These are phyloP conservation scores for Bovichtus variegatus DNA, from an alignment of 2,797 vertebrate species.

Conservation along the genomic window DNA sequence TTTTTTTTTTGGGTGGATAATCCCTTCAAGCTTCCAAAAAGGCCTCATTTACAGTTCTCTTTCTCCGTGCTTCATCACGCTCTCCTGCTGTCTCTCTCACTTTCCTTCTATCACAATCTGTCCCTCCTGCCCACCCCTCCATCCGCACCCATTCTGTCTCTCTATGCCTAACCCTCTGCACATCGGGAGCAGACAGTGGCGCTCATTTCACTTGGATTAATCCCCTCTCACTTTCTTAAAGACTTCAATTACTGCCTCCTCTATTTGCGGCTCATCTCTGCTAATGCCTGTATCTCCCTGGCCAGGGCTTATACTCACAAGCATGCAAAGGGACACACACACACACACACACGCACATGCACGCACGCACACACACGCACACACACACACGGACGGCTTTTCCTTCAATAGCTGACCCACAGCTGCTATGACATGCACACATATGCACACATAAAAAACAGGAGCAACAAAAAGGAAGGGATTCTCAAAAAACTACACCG, in stretches of 20 bases:
- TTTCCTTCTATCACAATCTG: constrained; percentile 54
- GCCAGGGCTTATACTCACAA: constrained; percentile 76
- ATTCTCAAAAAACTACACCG: constrained; percentile 46
- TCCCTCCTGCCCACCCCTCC: constrained; percentile 49
- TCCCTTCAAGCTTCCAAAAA: constrained; percentile 77
- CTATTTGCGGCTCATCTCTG: constrained; percentile 83
- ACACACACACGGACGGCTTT: constrained; percentile 38
- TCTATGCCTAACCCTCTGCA: constrained; percentile 55
- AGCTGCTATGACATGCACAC: constrained; percentile 18
- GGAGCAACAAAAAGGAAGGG: constrained; percentile 21
- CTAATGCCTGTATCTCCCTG: constrained; percentile 85
- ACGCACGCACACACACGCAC: constrained; percentile 32
- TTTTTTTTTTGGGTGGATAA: constrained; percentile 67
- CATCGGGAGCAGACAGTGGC: constrained; percentile 76
- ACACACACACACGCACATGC: constrained; percentile 35
- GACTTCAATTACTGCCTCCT: constrained; percentile 86
- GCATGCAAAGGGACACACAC: constrained; percentile 45
- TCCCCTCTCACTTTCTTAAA: constrained; percentile 86
- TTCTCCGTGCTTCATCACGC: constrained; percentile 74
- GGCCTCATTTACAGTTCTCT: constrained; percentile 81
- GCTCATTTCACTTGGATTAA: constrained; percentile 81
- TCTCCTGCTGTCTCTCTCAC: constrained; percentile 64
- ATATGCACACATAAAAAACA: constrained; percentile 25
- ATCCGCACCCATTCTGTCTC: constrained; percentile 62
- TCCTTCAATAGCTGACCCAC: constrained; percentile 44